Evolutionary conservation across 2,113 vertebrate species (phyloP).

Genomic region (Drymodes brunneopygia): DNA sequence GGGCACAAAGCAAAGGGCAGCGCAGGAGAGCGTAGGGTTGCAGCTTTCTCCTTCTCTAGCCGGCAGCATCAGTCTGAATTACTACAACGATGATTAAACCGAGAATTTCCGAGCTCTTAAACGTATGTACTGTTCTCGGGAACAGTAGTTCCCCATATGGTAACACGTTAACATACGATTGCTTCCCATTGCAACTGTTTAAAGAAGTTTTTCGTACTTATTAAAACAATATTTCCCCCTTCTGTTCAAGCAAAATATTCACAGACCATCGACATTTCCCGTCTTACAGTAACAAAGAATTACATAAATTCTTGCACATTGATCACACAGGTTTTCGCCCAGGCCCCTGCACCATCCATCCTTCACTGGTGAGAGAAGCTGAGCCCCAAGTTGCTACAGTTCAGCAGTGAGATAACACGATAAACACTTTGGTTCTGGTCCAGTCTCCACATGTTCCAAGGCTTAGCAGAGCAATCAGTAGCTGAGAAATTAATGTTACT

Average conservation of each 20-base stretch:
- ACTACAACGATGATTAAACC: neutral
- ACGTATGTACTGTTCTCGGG: neutral
- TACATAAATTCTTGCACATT: neutral
- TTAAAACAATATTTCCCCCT: fast-evolving
- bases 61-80: neutral
- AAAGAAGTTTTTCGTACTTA: neutral
- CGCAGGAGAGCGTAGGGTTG: neutral
- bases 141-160: fast-evolving
- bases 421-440: neutral
- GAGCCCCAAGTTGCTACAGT: neutral
- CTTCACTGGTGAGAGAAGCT: fast-evolving
- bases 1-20: neutral
- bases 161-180: fast-evolving
- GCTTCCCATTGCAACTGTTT: neutral
- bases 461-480: neutral
- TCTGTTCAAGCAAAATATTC: neutral
- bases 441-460: neutral
- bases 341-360: neutral
- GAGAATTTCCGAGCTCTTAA: neutral
- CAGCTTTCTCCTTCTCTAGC: too few species aligned
- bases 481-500: neutral
- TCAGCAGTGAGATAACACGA: neutral
- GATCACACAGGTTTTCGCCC: fast-evolving
- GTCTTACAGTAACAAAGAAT: neutral
- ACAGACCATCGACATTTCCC: neutral